These are phyloP conservation scores for Malthinus flaveolus DNA, from an alignment of 2,888 invertebrate genomes.

Conservation along the genomic window DNA sequence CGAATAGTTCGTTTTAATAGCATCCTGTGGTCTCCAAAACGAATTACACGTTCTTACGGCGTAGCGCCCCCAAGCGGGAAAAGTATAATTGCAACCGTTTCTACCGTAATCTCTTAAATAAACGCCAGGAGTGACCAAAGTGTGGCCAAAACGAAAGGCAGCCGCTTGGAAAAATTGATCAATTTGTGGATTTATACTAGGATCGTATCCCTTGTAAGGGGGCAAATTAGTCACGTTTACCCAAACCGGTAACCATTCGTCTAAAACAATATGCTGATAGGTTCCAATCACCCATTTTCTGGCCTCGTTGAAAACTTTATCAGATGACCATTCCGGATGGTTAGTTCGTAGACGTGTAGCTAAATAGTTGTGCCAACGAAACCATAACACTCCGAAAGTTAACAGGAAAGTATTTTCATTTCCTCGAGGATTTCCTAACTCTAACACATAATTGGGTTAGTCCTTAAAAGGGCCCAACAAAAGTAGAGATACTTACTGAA, in stretches of 20 bases:
- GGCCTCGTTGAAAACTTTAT: slow-evolving; percentile 59
- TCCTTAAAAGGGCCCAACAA: too few species aligned
- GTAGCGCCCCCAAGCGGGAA: slow-evolving; percentile 38
- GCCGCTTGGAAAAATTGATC: slow-evolving; percentile 65
- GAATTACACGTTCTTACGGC: slow-evolving; percentile 59
- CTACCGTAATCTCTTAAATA: slow-evolving; percentile 54
- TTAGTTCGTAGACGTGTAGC: slow-evolving; percentile 49
- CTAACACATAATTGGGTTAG: too few species aligned
- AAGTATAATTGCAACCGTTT: slow-evolving; percentile 47
- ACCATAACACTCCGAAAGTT: slow-evolving; percentile 59
- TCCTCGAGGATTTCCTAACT: slow-evolving; percentile 59
- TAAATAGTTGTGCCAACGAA: slow-evolving; percentile 60
- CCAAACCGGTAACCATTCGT: slow-evolving; percentile 59
- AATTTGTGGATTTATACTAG: slow-evolving; percentile 61
- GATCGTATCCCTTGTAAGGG: slow-evolving; percentile 55
- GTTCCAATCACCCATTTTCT: slow-evolving; percentile 62
- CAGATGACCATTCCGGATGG: slow-evolving; percentile 53
- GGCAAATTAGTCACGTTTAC: slow-evolving; percentile 41
- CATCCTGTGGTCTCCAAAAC: slow-evolving; percentile 59
- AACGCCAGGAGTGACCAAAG: slow-evolving; percentile 61
- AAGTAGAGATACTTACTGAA: slow-evolving; percentile 56
- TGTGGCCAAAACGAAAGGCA: slow-evolving; percentile 65
- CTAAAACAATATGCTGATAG: slow-evolving; percentile 57
- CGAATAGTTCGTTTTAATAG: slow-evolving; percentile 38
- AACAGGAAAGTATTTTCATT: slow-evolving; percentile 60